These are phyloP conservation scores for Melipona bicolor DNA, from an alignment of 2,888 invertebrate species.

Conservation along the genomic window DNA sequence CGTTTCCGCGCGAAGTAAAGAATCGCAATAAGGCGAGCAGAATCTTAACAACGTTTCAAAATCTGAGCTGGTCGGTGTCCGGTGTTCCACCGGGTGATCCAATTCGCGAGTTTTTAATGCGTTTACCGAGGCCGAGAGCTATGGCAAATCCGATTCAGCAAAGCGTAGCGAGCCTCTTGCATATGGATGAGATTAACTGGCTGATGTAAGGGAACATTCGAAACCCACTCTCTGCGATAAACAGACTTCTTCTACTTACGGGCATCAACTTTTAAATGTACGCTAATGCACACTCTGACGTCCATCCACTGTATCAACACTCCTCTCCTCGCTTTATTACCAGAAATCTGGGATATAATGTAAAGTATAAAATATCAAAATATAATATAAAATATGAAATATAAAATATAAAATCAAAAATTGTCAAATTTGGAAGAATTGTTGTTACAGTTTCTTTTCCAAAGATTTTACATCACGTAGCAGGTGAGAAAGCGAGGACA, in stretches of 20 bases:
- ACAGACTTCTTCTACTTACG: background rate
- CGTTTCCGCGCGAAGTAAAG: no score
- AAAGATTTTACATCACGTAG: no score
- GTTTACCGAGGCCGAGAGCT: slow-evolving; percentile 26
- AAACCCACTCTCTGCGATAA: slow-evolving; percentile 22
- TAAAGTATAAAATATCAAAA: no score
- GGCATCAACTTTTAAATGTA: background rate
- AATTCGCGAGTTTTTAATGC: slow-evolving; percentile 41
- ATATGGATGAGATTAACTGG: slow-evolving; percentile 56
- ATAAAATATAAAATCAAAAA: no score
- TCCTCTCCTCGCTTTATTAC: background rate
- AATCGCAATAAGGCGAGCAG: no score
- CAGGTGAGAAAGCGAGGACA: no score
- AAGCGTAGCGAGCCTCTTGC: slow-evolving; percentile 35
- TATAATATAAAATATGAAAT: no score
- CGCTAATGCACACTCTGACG: background rate
- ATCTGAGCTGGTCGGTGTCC: background rate
- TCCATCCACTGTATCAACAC: background rate
- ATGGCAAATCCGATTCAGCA: slow-evolving; percentile 39
- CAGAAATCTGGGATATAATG: no score
- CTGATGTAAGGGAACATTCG: slow-evolving; percentile 40
- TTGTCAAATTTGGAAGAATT: no score
- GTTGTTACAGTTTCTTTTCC: no score
- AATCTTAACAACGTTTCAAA: no score
- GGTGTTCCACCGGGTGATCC: slow-evolving; percentile 7